These are phyloP conservation scores for Epizoanthus stellaris DNA, from an alignment of 92 coral and sea anemone genomes.

Conservation along the genomic window DNA sequence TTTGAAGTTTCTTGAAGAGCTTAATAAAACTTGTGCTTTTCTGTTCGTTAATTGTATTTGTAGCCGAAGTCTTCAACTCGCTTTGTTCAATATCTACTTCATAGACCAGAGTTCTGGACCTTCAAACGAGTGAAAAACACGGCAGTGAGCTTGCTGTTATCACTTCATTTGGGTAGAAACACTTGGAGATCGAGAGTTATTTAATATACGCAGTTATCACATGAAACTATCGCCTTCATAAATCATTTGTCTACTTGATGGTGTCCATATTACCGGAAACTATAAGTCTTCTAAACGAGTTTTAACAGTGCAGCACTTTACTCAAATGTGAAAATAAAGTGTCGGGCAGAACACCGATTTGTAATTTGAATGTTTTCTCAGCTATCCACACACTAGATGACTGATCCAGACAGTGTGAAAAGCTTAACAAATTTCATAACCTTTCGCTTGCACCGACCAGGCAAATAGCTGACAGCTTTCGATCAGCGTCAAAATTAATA, in stretches of 20 bases:
- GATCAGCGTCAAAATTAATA: conserved; percentile 4
- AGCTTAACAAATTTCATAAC: background rate
- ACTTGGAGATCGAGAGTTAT: no score
- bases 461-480: background rate
- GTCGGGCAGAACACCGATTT: conserved; percentile 2
- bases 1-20: background rate
- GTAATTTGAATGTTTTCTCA: background rate
- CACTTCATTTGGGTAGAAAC: no score
- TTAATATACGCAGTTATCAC: background rate
- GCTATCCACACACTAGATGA: background rate
- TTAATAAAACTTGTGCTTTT: no score
- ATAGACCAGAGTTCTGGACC: no score
- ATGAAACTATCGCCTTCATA: background rate
- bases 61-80: no score
- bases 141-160: no score
- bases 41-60: no score
- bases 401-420: background rate
- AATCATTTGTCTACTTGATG: background rate
- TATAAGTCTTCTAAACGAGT: background rate
- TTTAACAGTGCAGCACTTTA: background rate
- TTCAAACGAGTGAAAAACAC: no score
- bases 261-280: conserved; percentile 34
- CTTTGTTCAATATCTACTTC: no score
- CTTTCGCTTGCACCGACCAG: background rate
- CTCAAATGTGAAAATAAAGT: background rate